Percentiles rank a stretch among this genome's conserved stretches.
phyloP scores from a whole-genome alignment of 1,140 invertebrate species.

The Drosophila micromelanica region DNA sequence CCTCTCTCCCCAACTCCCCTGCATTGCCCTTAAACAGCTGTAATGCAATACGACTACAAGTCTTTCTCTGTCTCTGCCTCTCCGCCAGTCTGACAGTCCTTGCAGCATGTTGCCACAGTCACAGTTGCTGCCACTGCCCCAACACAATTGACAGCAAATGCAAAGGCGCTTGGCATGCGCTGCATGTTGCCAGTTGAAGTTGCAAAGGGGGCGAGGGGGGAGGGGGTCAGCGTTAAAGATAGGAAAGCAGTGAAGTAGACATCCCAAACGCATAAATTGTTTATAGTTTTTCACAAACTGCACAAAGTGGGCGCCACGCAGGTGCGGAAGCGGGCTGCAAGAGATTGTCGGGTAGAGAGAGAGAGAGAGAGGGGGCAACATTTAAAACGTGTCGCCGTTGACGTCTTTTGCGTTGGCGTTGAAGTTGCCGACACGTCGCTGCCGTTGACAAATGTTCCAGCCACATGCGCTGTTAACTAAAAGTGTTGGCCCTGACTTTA shows the following conservation, averaged over 20 bases:
- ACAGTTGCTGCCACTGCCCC: conserved; percentile 34
- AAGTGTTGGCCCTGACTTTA: conserved; percentile 58
- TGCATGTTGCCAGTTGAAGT: conserved; percentile 51
- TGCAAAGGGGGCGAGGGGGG: neutral
- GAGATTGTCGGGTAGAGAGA: neutral
- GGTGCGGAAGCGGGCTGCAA: neutral
- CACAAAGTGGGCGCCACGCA: conserved; percentile 40
- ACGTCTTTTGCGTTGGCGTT: conserved; percentile 71
- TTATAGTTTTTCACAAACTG: conserved; percentile 58
- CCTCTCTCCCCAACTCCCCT: no score
- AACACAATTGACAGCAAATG: conserved; percentile 72
- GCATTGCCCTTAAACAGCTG: conserved; percentile 12
- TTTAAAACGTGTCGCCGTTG: conserved; percentile 58
- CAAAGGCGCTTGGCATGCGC: conserved; percentile 79
- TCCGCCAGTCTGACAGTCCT: neutral
- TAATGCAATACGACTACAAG: conserved; percentile 57
- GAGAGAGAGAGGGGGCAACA: conserved; percentile 28
- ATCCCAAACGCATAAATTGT: conserved; percentile 80
- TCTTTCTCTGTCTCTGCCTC: neutral
- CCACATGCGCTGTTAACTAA: conserved; percentile 78
- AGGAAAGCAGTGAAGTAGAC: conserved; percentile 38
- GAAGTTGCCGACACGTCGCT: conserved; percentile 74
- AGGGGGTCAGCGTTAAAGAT: neutral
- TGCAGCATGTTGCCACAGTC: neutral
- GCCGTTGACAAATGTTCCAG: conserved; percentile 76